Base-by-base conservation (phyloP, 2,113 vertebrate genomes). In the Hydrolagus affinis region DNA sequence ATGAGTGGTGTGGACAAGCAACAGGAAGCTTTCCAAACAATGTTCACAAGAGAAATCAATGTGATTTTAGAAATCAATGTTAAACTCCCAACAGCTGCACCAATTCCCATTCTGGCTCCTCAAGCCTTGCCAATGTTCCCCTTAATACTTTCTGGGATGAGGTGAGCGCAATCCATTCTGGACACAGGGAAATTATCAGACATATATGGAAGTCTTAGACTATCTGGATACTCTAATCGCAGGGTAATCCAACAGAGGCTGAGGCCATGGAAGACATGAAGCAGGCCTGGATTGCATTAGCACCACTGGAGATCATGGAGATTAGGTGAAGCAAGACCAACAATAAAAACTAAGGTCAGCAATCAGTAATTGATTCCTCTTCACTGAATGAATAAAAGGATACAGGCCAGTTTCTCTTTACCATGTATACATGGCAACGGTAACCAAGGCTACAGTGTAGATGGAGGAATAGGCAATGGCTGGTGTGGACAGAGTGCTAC, bases 381-480 rank as follows among this genome's bases (percentile, higher is more conserved):
- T 68, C 17, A 59, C 21, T 28, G 32, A 83, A 17, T 30, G 32
- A 32, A 21, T 66, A 19, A 6, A 8, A 66, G 60, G 21, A 83
- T 32, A 68, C 7, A 32, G 60, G 28, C 28, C 21, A 11, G 25
- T 78, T 78, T 78, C 78, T 83, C 15, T 83, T 19, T 68, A 21
- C 28, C 11, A 0, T 64, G 62, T 66, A 25, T 19, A 15, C 62
- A 68, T 83, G 78, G 62, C 62, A 83, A 83, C 78, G 32, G 78
- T 83, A 83, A 83, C 78, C 78, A 83, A 62, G 78, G 25, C 78
- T 66, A 83, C 62, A 0, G 28, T 19, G 64, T 9, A 83, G 28
- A 32, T 66, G 77, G 59, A 80, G 59, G 28, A 28, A 28, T 59
- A 15, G 59, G 59, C 77, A 80, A 80, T 80, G 77, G 23, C 59